Conservation (phyloP, 2,797 vertebrate species). For the Acrossocheilus wenchowensis region DNA sequence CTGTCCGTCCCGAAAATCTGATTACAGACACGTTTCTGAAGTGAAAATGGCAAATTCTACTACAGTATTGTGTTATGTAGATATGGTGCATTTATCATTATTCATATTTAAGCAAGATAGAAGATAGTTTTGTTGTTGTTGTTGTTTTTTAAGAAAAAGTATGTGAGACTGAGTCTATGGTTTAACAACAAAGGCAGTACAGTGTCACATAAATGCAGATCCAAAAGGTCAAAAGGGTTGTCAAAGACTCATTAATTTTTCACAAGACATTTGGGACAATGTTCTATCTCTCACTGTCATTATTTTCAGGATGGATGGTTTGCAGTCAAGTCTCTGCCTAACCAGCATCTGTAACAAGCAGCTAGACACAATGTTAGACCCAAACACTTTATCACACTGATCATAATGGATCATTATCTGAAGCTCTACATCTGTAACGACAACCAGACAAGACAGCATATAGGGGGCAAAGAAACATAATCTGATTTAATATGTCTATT, state of each 20-base stretch:
- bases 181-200: neutral
- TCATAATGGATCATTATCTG: conserved; percentile 35
- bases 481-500: neutral
- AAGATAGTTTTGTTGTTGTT: neutral
- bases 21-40: neutral
- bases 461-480: neutral
- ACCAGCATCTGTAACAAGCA: conserved; percentile 41
- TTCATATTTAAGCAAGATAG: neutral
- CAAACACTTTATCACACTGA: conserved; percentile 35
- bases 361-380: conserved; percentile 15
- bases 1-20: neutral
- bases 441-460: neutral
- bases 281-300: conserved; percentile 40
- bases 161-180: neutral
- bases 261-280: conserved; percentile 8
- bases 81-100: neutral
- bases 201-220: conserved; percentile 15
- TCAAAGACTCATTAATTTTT: conserved; percentile 1
- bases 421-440: conserved; percentile 3
- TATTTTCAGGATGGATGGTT: conserved; percentile 46
- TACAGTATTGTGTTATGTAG: neutral
- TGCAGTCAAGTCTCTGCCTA: neutral
- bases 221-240: conserved; percentile 41
- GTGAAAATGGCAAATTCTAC: conserved; percentile 3
- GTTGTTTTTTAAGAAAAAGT: neutral